Evolutionary conservation across 2,797 vertebrate genomes (phyloP).

Genomic region (Enoplosus armatus): DNA sequence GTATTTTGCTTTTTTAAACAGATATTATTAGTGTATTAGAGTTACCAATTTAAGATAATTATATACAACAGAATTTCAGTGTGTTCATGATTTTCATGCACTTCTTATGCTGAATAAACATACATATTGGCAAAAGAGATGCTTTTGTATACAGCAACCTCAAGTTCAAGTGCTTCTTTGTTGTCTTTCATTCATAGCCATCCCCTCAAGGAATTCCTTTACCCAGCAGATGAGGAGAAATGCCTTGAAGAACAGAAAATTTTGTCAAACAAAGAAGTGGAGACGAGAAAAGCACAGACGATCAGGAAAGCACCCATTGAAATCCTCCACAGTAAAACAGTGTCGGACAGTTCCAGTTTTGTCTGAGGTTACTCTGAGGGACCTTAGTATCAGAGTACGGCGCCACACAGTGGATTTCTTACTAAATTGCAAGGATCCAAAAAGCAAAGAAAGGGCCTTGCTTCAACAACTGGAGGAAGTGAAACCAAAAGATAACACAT

Average conservation of each 20-base stretch:
- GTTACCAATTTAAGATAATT: not conserved
- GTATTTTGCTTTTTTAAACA: conserved; percentile 1
- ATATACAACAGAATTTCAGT: not conserved
- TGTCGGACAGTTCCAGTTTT: conserved; percentile 45
- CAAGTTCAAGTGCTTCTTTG: conserved; percentile 27
- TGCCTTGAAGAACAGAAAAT: conserved; percentile 81
- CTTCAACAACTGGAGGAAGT: conserved; percentile 76
- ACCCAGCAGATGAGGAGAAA: conserved; percentile 87
- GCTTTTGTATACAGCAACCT: not conserved
- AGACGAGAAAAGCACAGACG: conserved; percentile 77
- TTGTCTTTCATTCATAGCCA: conserved; percentile 75
- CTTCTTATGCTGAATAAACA: not conserved
- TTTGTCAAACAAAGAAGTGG: conserved; percentile 81
- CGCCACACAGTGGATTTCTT: conserved; percentile 84
- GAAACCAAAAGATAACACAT: conserved; percentile 51
- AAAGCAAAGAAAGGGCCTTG: conserved; percentile 79
- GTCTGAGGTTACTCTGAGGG: conserved; percentile 76
- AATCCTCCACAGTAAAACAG: conserved; percentile 46
- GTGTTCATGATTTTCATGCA: not conserved
- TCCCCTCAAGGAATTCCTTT: conserved; percentile 85
- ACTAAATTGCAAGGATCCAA: conserved; percentile 81
- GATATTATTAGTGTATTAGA: not conserved
- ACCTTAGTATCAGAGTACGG: conserved; percentile 79
- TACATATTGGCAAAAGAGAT: not conserved
- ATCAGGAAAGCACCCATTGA: conserved; percentile 63